phyloP scores from a whole-genome alignment of 1,140 invertebrate genomes.

The Aphaenogaster rudis region DNA sequence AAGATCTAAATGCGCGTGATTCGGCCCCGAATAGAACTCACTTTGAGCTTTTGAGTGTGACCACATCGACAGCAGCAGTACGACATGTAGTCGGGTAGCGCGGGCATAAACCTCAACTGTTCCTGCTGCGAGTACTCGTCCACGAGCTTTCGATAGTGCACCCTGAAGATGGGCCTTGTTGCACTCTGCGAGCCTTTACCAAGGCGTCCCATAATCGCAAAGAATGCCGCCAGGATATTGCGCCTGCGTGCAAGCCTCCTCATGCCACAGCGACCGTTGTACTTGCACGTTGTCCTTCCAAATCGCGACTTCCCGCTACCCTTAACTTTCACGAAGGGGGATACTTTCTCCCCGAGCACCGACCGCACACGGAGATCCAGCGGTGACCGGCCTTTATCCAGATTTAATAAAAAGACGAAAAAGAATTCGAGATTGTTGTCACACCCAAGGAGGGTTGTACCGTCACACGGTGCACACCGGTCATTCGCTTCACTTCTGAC shows the following conservation, averaged over 20 bases:
- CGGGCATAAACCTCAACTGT: constrained; percentile 84
- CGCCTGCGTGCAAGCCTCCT: constrained; percentile 85
- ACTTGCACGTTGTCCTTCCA: constrained; percentile 68
- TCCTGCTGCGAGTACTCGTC: constrained; percentile 87
- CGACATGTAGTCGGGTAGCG: constrained; percentile 88
- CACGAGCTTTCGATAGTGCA: constrained; percentile 89
- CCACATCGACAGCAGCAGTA: constrained; percentile 90
- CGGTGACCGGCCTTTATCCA: neutral
- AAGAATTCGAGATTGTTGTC: neutral
- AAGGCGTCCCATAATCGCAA: constrained; percentile 87
- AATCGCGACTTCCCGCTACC: neutral
- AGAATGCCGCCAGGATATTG: constrained; percentile 83
- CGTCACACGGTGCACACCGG: neutral
- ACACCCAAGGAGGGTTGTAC: neutral
- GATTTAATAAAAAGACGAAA: neutral
- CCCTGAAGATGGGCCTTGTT: constrained; percentile 87
- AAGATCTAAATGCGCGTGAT: neutral
- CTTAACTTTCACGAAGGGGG: neutral
- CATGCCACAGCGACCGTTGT: constrained; percentile 82
- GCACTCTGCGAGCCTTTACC: constrained; percentile 84
- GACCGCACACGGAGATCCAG: too few species aligned
- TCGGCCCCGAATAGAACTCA: constrained; percentile 80
- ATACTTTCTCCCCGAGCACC: neutral
- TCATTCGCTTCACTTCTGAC: neutral
- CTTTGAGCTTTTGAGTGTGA: constrained; percentile 89